phyloP scores from a whole-genome alignment of 2,888 invertebrate species.

The Tortricodes alternella region DNA sequence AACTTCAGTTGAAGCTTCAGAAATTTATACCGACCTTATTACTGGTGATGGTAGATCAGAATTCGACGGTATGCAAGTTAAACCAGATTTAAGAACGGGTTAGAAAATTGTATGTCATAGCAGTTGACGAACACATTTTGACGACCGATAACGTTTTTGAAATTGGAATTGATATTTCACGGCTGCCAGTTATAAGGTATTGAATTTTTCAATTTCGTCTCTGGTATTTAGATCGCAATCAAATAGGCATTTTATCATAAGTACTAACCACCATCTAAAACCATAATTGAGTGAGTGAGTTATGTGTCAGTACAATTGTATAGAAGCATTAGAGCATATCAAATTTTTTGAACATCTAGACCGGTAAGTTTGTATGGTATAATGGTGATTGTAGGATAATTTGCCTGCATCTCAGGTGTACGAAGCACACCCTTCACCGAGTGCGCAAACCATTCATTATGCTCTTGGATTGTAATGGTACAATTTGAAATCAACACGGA shows the following conservation, averaged over 20 bases:
- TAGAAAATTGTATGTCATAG: background rate
- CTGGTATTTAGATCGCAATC: background rate
- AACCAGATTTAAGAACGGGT: no score
- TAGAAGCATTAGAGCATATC: no score
- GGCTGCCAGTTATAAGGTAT: background rate
- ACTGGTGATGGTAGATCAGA: background rate
- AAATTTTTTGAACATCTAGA: background rate
- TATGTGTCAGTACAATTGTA: no score
- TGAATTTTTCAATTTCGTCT: background rate
- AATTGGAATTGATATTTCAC: background rate
- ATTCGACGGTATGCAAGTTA: background rate
- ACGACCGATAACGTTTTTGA: background rate
- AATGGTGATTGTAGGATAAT: constrained; percentile 11
- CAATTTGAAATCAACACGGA: constrained; percentile 36
- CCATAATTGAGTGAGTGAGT: no score
- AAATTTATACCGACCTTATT: background rate
- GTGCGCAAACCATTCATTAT: constrained; percentile 37
- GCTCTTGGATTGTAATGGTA: constrained; percentile 34
- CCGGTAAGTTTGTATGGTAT: background rate
- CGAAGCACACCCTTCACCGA: constrained; percentile 36
- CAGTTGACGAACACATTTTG: constrained; percentile 2
- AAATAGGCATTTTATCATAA: no score
- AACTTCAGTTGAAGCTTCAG: background rate
- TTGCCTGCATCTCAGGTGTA: constrained; percentile 24
- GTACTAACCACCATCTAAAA: no score